Conservation (phyloP, 2,113 vertebrate genomes). For the Sinocyclocheilus maitianheensis region DNA sequence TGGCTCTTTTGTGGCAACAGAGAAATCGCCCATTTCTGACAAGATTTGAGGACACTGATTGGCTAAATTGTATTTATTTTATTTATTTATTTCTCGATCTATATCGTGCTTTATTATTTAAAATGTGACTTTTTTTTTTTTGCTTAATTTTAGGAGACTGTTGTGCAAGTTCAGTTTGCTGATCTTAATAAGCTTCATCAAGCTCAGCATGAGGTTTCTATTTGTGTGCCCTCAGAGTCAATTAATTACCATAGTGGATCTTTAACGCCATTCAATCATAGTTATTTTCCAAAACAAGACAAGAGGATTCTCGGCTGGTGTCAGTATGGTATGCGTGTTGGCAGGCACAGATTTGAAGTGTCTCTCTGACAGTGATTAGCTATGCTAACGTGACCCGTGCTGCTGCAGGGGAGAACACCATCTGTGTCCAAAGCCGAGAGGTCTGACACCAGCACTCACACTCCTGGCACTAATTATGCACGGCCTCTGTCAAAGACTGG, state of each 20-base stretch:
- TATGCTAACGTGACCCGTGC: conserved; percentile 40
- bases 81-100: too few relatives aligned
- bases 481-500: background rate
- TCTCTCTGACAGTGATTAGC: conserved; percentile 41
- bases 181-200: background rate
- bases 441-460: conserved; percentile 21
- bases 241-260: conserved; percentile 7
- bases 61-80: too few relatives aligned
- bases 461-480: conserved; percentile 41
- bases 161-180: background rate
- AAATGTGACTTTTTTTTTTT: background rate
- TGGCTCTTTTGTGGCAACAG: too few relatives aligned
- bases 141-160: background rate
- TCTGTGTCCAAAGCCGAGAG: conserved; percentile 38
- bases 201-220: background rate
- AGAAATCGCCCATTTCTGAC: too few relatives aligned
- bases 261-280: background rate
- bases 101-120: background rate
- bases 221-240: conserved; percentile 3
- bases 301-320: background rate
- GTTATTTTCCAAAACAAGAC: background rate
- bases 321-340: background rate
- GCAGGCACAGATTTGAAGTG: conserved; percentile 1
- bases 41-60: too few relatives aligned
- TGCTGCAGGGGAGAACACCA: conserved; percentile 36